These are phyloP conservation scores for Peromyscus attwateri DNA, from an alignment of 2,797 vertebrate genomes.

Conservation along the genomic window DNA sequence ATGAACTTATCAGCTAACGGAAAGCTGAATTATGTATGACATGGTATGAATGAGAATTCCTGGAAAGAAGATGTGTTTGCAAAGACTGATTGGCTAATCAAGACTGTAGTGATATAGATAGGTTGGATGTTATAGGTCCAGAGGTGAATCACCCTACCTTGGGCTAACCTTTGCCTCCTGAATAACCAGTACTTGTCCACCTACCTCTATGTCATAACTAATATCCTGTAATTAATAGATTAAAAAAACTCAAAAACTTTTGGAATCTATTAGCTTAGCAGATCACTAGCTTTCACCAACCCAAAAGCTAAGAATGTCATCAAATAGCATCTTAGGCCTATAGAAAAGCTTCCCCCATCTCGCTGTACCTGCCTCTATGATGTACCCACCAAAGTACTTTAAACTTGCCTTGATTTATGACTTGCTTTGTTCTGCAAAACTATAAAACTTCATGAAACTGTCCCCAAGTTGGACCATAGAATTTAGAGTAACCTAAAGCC, in stretches of 20 bases:
- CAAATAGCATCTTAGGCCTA: no score
- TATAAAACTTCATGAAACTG: background rate
- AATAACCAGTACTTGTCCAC: background rate
- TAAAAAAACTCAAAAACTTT: background rate
- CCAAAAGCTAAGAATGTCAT: background rate
- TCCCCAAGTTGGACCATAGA: background rate
- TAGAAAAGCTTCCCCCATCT: no score
- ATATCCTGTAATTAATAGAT: background rate
- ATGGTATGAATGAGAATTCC: background rate
- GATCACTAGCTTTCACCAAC: background rate
- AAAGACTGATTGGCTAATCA: background rate
- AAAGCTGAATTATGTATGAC: constrained; percentile 62
- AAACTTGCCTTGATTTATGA: background rate
- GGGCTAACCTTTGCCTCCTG: background rate
- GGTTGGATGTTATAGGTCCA: background rate
- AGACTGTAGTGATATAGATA: background rate
- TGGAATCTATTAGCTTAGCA: background rate
- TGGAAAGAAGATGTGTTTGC: background rate
- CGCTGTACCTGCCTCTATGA: background rate
- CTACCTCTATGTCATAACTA: background rate
- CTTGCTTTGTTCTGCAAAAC: background rate
- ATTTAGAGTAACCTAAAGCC: background rate
- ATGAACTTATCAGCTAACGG: constrained; percentile 58
- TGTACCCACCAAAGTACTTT: background rate
- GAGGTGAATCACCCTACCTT: background rate